phyloP scores from a whole-genome alignment of 2,113 vertebrate species.

The Zosterops hypoxanthus region DNA sequence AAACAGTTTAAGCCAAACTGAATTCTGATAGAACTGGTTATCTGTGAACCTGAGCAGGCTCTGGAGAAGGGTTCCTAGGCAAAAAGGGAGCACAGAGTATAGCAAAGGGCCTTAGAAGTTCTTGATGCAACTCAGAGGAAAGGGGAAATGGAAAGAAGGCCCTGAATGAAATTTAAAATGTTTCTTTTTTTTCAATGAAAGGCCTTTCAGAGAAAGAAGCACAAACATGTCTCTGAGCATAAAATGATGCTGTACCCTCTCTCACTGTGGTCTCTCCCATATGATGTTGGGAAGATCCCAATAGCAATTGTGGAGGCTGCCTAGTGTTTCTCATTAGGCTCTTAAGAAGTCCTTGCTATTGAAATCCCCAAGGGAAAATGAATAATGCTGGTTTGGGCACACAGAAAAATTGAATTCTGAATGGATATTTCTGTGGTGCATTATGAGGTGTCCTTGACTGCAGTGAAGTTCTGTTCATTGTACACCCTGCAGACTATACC shows the following conservation, averaged over 20 bases:
- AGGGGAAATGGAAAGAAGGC: not conserved
- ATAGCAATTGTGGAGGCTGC: not conserved
- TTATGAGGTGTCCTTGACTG: not conserved
- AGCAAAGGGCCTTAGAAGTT: not conserved
- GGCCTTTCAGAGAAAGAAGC: not conserved
- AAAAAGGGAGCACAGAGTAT: not conserved
- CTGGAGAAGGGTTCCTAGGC: not conserved
- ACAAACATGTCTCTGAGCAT: not conserved
- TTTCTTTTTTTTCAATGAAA: not conserved
- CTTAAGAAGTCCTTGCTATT: not conserved
- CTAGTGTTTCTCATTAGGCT: not conserved
- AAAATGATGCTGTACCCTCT: not conserved
- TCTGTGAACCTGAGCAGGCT: not conserved
- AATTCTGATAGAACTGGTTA: not conserved
- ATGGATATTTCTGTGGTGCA: accelerated
- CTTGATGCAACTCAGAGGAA: not conserved
- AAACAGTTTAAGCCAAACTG: not conserved
- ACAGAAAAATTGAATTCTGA: not conserved
- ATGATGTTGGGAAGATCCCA: not conserved
- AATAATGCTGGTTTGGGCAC: not conserved
- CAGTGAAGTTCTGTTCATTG: not conserved
- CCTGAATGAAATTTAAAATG: not conserved
- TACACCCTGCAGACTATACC: not conserved
- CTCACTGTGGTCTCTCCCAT: not conserved
- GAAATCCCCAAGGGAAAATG: not conserved